Evolutionary conservation across 2,888 invertebrate genomes (phyloP).

Genomic region (Oscheius myriophilus): DNA sequence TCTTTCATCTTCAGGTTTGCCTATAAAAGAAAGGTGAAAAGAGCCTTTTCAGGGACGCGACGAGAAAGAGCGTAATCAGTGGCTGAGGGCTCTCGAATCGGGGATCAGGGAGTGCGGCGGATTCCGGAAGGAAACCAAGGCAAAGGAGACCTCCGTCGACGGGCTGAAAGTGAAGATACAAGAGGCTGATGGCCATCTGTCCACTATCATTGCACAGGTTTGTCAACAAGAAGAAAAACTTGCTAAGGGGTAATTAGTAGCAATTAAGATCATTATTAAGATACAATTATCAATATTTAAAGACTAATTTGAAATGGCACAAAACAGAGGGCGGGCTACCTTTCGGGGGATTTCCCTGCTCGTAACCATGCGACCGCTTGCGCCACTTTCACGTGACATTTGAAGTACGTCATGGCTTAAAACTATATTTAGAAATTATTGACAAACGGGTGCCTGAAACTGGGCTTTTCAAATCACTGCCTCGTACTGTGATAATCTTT

Average conservation of each 20-base stretch:
- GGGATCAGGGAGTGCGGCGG: conserved; percentile 77
- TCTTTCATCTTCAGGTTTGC: conserved; percentile 90
- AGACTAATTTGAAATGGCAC: too few species aligned
- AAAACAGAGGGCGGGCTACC: too few species aligned
- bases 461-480: too few species aligned
- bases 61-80: conserved; percentile 90
- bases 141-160: conserved; percentile 71
- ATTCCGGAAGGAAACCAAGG: conserved; percentile 6
- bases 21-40: neutral
- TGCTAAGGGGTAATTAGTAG: neutral
- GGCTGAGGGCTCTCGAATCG: conserved; percentile 94
- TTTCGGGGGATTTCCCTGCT: too few species aligned
- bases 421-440: too few species aligned
- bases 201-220: conserved; percentile 92
- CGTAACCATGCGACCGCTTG: too few species aligned
- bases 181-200: conserved; percentile 94
- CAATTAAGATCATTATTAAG: neutral
- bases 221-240: too few species aligned
- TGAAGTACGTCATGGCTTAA: too few species aligned
- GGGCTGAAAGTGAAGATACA: conserved; percentile 89
- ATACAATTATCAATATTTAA: too few species aligned
- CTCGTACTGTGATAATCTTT: too few species aligned
- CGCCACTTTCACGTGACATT: too few species aligned
- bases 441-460: too few species aligned
- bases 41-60: conserved; percentile 80